Conservation (phyloP, 2,797 vertebrate species). For the Spatula clypeata region DNA sequence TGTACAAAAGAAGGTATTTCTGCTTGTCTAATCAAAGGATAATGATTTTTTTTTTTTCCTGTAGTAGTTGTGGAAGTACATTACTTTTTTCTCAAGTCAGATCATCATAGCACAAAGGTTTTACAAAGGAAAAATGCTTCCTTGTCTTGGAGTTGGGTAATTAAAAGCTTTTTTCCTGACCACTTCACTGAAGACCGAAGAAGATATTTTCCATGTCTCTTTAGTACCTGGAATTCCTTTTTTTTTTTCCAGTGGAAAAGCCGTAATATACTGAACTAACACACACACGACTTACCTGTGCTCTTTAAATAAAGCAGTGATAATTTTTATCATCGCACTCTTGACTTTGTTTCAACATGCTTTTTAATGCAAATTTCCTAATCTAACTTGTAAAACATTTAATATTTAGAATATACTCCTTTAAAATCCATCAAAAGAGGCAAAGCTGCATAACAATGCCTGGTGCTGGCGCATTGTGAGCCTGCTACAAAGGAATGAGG, state of each 20-base stretch:
- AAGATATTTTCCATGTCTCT: neutral
- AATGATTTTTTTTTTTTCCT: neutral
- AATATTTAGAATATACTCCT: slow-evolving; percentile 81
- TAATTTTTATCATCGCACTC: slow-evolving; percentile 31
- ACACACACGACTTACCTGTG: neutral
- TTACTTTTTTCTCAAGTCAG: slow-evolving; percentile 3
- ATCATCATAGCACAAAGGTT: neutral
- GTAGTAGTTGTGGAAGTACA: neutral
- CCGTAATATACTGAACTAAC: neutral
- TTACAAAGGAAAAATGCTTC: slow-evolving; percentile 32
- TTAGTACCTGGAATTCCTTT: slow-evolving; percentile 2
- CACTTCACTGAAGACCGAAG: neutral
- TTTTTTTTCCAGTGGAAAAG: neutral
- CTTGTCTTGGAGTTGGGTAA: slow-evolving; percentile 6
- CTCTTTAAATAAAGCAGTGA: neutral
- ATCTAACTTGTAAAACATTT: slow-evolving; percentile 83
- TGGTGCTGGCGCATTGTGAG: slow-evolving; percentile 75
- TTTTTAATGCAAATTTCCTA: slow-evolving; percentile 79
- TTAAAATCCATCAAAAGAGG: slow-evolving; percentile 77
- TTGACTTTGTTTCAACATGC: slow-evolving; percentile 69
- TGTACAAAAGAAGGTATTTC: neutral
- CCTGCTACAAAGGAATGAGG: slow-evolving; percentile 81
- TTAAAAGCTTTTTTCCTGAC: slow-evolving; percentile 37
- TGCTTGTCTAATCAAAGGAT: slow-evolving; percentile 4
- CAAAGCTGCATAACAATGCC: slow-evolving; percentile 76